Conservation (phyloP, 64 coral and sea anemone genomes). For the Pocillopora verrucosa region DNA sequence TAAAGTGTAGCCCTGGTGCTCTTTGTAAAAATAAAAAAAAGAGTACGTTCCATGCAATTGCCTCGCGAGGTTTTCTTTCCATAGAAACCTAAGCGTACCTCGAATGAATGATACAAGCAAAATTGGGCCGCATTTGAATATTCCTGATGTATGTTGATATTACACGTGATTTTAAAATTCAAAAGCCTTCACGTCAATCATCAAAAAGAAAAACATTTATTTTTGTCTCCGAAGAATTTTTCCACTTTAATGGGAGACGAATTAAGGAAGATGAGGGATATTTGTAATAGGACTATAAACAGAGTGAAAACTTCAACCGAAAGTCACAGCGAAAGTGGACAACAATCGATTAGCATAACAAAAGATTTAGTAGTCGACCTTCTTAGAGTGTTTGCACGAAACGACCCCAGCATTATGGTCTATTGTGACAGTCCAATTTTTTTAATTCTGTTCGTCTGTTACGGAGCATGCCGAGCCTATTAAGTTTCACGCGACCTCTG, state of each 20-base stretch:
- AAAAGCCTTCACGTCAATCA: not conserved
- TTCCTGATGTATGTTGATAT: not conserved
- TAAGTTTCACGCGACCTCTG: not conserved
- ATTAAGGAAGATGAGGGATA: not conserved
- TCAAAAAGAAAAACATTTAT: not conserved
- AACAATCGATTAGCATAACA: conserved; percentile 31
- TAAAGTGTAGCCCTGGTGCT: not conserved
- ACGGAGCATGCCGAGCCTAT: not conserved
- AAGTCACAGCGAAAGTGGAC: not conserved
- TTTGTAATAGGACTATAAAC: conserved; percentile 20
- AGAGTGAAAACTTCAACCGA: not conserved
- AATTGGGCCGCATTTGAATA: not conserved
- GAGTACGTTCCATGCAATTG: not conserved
- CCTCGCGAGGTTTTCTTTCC: not conserved
- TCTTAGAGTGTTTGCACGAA: not conserved
- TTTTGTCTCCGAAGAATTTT: not conserved
- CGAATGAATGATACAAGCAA: not conserved
- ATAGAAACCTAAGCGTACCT: not conserved
- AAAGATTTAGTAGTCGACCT: not conserved
- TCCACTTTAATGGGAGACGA: not conserved
- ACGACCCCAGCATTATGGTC: not conserved
- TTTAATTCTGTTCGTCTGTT: conserved; percentile 38
- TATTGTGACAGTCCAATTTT: conserved; percentile 35
- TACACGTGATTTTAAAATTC: conserved; percentile 1
- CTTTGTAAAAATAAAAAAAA: not conserved